phyloP scores from a whole-genome alignment of 2,888 invertebrate species.

The Elgonia sp. region DNA sequence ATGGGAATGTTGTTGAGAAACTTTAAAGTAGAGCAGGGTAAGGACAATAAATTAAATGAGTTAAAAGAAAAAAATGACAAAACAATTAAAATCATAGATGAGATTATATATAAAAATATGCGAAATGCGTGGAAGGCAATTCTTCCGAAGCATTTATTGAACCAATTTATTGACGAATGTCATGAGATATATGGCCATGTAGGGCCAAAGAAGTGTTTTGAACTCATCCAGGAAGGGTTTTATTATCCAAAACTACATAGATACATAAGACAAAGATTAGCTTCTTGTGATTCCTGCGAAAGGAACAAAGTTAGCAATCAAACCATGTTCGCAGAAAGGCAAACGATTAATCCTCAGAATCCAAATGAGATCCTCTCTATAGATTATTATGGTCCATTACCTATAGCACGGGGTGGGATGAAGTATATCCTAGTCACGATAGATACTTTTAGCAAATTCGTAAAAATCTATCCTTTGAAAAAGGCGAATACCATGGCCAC shows the following conservation, averaged over 20 bases:
- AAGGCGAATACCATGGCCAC: background rate
- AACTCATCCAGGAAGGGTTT: constrained; percentile 20
- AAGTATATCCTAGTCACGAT: background rate
- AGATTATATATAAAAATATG: background rate
- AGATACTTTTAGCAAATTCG: background rate
- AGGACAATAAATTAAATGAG: no score
- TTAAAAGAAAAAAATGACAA: background rate
- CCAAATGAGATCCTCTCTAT: background rate
- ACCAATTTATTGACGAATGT: constrained; percentile 44
- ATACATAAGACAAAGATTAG: background rate
- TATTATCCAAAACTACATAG: background rate
- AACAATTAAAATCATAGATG: background rate
- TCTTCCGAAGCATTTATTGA: background rate
- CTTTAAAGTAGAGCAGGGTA: background rate
- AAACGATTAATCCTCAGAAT: background rate
- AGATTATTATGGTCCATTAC: constrained; percentile 11
- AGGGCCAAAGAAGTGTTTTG: background rate
- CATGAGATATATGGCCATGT: constrained; percentile 23
- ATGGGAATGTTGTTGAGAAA: background rate
- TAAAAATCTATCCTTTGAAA: background rate
- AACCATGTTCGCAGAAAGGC: background rate
- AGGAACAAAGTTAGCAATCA: constrained; percentile 39
- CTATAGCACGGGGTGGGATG: background rate
- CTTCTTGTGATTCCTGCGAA: constrained; percentile 45
- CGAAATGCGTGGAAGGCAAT: background rate